phyloP scores from a whole-genome alignment of 2,113 vertebrate species.

The Lamprotornis superbus region DNA sequence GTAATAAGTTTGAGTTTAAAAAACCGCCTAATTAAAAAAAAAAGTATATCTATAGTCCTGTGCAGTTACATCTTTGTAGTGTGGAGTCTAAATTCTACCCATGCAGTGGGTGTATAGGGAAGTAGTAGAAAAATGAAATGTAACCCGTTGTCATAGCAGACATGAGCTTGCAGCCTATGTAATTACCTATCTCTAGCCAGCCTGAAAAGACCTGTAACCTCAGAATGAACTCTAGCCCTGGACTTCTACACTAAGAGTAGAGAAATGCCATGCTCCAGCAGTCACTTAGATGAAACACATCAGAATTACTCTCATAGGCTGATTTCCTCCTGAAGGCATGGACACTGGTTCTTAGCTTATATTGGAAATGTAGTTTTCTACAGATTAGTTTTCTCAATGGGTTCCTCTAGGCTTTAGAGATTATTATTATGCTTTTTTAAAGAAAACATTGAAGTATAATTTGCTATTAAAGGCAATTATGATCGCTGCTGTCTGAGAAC shows the following conservation, averaged over 20 bases:
- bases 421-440: background rate
- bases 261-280: background rate
- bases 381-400: background rate
- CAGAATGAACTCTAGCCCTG: background rate
- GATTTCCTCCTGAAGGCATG: background rate
- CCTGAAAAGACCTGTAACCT: background rate
- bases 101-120: background rate
- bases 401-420: background rate
- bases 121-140: background rate
- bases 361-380: background rate
- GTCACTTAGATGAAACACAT: background rate
- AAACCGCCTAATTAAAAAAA: accelerated
- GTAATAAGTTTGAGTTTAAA: background rate
- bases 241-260: background rate
- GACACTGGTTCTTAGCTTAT: background rate
- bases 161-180: background rate
- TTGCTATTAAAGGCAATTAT: background rate
- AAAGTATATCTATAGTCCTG: accelerated
- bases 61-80: background rate
- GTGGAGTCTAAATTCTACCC: background rate
- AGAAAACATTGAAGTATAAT: background rate
- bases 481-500: background rate
- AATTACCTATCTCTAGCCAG: background rate
- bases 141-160: background rate
- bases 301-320: background rate